Base-by-base conservation (phyloP, 2,113 vertebrate species). In the Eurypyga helias region DNA sequence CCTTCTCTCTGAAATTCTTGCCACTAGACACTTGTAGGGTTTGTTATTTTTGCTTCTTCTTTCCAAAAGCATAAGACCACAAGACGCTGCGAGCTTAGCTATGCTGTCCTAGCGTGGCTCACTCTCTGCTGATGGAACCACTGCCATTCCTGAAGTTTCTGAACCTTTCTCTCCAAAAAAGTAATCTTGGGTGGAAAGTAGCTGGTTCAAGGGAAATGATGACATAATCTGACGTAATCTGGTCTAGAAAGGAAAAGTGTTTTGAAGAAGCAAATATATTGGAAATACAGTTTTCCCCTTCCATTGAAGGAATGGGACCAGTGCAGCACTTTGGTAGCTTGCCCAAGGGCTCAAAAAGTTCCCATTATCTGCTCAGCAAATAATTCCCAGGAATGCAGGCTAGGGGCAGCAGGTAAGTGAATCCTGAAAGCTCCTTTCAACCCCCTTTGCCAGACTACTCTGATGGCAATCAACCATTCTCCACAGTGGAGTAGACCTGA, bases 351-450 rank as follows among this genome's bases (percentile, higher is more conserved):
- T 88, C 19, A 17, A 34, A 72, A 21, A 55, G 25, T 52, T 20
- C 41, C 15, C 17, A 38, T 33, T 19, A 65, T 12, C 10, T 57
- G 29, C 9, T 82, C 11, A 51, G 65, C 9, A 87, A 81, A 52
- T 52, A 81, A 61, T 15, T 69, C 45, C 20, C n/a, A 62, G 28
- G 36, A 78, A 65, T 15, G 9, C 13, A 84, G 36, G 21, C 29
- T 21, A 58, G n/a, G 7, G 13, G 11, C 48, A 75, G 24, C 3
- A 1, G 0, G 0, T 25, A 66, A 31, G 11, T 38, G 60, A 78
- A 70, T 52, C 41, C 55, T 75, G 10, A 66, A 90, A 9, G 17
- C 25, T 86, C 33, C 57, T 88, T 67, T 28, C 62, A 86, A 55
- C 6, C 4, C 52, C 12, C 7, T 92, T 43, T 13, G 28, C 38